Evolutionary conservation across 2,888 invertebrate species (phyloP).

Genomic region (Petrophora chlorosata): DNA sequence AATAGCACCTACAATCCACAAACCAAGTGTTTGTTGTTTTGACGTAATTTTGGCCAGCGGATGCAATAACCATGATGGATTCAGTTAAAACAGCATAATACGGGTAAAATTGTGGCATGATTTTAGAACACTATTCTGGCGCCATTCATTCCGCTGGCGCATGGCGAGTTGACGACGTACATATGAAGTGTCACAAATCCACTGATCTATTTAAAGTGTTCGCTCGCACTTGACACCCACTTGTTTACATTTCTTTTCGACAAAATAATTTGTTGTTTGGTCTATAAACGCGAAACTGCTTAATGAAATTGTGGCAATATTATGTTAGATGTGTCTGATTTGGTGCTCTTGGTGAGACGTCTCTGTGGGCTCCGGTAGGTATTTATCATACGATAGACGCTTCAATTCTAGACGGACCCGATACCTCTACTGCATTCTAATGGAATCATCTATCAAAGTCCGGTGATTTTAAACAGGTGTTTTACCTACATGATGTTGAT

Average conservation of each 20-base stretch:
- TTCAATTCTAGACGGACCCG: no score
- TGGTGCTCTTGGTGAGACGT: no score
- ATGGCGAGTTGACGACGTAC: no score
- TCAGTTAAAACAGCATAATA: constrained; percentile 45
- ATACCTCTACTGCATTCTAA: no score
- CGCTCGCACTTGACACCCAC: constrained; percentile 54
- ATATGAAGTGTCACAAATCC: constrained; percentile 36
- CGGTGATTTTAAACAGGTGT: no score
- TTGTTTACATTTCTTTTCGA: constrained; percentile 58
- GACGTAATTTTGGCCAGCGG: constrained; percentile 16
- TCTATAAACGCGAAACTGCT: constrained; percentile 44
- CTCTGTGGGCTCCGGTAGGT: no score
- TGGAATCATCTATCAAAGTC: no score
- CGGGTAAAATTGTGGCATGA: constrained; percentile 23
- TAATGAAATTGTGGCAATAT: constrained; percentile 34
- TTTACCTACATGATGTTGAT: no score
- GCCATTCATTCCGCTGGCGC: constrained; percentile 52
- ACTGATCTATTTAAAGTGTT: constrained; percentile 58
- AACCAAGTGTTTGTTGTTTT: constrained; percentile 37
- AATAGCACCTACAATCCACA: constrained; percentile 38
- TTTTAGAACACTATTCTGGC: constrained; percentile 61
- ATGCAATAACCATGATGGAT: constrained; percentile 36
- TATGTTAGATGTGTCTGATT: background rate
- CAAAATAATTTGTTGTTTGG: constrained; percentile 54
- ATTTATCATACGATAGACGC: no score